phyloP scores from a whole-genome alignment of 2,113 vertebrate genomes.

The Ancistrus triradiatus region DNA sequence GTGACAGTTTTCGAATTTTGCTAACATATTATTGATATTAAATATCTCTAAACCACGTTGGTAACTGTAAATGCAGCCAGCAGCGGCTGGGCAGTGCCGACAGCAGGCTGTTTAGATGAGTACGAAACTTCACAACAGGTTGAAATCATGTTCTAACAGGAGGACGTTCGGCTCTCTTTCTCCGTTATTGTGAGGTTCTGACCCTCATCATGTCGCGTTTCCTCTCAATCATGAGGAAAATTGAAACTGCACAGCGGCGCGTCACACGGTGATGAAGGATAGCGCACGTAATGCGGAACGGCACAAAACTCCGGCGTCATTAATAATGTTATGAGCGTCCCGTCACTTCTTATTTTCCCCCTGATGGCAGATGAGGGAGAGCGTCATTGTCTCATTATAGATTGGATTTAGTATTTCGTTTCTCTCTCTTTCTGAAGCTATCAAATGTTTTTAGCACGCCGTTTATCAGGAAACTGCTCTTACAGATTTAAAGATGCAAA shows the following conservation, averaged over 20 bases:
- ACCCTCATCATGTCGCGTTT: slow-evolving; percentile 4
- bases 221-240: slow-evolving; percentile 53
- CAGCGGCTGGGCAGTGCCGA: too few species aligned
- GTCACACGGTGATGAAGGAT: slow-evolving; percentile 59
- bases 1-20: too few species aligned
- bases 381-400: background rate
- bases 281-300: slow-evolving; percentile 68
- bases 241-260: slow-evolving; percentile 61
- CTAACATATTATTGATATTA: too few species aligned
- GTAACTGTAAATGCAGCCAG: too few species aligned
- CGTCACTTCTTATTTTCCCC: slow-evolving; percentile 64
- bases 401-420: background rate
- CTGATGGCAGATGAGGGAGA: background rate
- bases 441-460: too few species aligned
- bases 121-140: too few species aligned
- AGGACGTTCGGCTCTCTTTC: background rate
- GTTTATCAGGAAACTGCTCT: too few species aligned
- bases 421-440: background rate
- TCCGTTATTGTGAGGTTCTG: slow-evolving; percentile 5
- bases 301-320: slow-evolving; percentile 56
- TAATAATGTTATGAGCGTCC: slow-evolving; percentile 67
- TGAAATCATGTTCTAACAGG: too few species aligned
- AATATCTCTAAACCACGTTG: too few species aligned
- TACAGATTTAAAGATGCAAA: too few species aligned
- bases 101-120: too few species aligned